Evolutionary conservation across 2,888 invertebrate species (phyloP).

Genomic region (Ectobius pallidus): DNA sequence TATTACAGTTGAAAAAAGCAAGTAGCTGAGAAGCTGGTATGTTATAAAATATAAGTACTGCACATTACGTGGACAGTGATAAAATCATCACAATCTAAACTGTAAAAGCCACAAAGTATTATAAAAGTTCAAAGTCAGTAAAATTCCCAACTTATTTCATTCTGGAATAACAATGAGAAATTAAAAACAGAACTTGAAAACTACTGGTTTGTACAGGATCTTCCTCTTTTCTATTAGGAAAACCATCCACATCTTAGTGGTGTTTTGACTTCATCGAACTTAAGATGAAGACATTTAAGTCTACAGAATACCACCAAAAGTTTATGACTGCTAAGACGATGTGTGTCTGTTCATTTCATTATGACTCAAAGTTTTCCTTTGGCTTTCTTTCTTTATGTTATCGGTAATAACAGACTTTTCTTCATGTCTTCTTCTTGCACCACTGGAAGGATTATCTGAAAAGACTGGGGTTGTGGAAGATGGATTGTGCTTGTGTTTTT

Average conservation of each 20-base stretch:
- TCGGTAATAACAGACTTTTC: slow-evolving; percentile 12
- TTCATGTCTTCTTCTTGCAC: background rate
- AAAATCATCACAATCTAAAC: too few relatives aligned
- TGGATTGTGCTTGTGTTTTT: background rate
- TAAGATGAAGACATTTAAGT: too few relatives aligned
- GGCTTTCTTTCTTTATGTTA: slow-evolving; percentile 1
- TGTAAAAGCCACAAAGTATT: too few relatives aligned
- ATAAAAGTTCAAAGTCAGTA: too few relatives aligned
- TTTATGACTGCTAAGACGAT: slow-evolving; percentile 42
- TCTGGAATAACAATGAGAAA: too few relatives aligned
- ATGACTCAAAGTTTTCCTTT: slow-evolving; percentile 21
- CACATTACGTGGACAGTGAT: too few relatives aligned
- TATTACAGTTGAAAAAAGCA: too few relatives aligned
- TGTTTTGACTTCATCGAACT: too few relatives aligned
- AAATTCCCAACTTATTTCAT: too few relatives aligned
- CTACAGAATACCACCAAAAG: background rate
- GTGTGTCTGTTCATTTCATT: slow-evolving; percentile 33
- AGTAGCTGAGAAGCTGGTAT: too few relatives aligned
- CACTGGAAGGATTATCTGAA: slow-evolving; percentile 10
- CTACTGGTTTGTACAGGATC: slow-evolving; percentile 16
- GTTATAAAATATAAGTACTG: too few relatives aligned
- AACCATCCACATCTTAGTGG: background rate
- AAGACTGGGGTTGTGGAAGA: slow-evolving; percentile 8
- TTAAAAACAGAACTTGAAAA: too few relatives aligned
- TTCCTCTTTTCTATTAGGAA: background rate